phyloP scores from a whole-genome alignment of 2,888 invertebrate species.

The Bellardia bayeri region DNA sequence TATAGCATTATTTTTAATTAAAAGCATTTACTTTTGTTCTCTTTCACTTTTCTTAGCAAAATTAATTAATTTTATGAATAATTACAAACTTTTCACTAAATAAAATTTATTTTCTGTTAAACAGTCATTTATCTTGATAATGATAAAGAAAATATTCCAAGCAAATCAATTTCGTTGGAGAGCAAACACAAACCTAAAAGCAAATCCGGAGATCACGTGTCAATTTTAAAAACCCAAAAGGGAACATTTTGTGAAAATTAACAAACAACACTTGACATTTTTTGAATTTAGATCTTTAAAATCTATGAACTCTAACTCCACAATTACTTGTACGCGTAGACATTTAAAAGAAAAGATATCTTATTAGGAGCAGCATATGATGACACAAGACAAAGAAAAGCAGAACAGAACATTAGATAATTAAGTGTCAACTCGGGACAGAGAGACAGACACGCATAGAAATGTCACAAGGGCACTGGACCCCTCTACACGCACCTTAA shows the following conservation, averaged over 20 bases:
- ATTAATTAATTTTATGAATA: conserved; percentile 69
- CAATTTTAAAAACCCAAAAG: conserved; percentile 50
- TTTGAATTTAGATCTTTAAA: conserved; percentile 36
- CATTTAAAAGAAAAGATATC: conserved; percentile 48
- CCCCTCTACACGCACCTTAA: not conserved
- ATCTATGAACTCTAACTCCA: conserved; percentile 62
- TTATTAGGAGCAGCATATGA: conserved; percentile 51
- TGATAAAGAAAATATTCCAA: not conserved
- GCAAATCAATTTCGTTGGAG: conserved; percentile 35
- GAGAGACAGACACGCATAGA: conserved; percentile 19
- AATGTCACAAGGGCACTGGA: conserved; percentile 49
- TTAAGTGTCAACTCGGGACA: conserved; percentile 80
- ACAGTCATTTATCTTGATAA: conserved; percentile 69
- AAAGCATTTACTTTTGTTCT: not conserved
- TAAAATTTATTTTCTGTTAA: conserved; percentile 44
- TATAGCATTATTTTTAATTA: not conserved
- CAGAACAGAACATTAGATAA: conserved; percentile 76
- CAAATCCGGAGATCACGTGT: conserved; percentile 66
- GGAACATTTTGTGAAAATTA: conserved; percentile 40
- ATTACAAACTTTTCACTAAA: conserved; percentile 43
- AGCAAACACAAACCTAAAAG: conserved; percentile 33
- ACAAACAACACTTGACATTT: conserved; percentile 65
- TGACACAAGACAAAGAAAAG: conserved; percentile 16
- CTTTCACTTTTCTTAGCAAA: conserved; percentile 37
- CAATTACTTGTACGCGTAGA: not conserved